Evolutionary conservation across 2,113 vertebrate genomes (phyloP), one percentile per base, ranked within the genome.

Genomic region (Barbus barbus): DNA sequence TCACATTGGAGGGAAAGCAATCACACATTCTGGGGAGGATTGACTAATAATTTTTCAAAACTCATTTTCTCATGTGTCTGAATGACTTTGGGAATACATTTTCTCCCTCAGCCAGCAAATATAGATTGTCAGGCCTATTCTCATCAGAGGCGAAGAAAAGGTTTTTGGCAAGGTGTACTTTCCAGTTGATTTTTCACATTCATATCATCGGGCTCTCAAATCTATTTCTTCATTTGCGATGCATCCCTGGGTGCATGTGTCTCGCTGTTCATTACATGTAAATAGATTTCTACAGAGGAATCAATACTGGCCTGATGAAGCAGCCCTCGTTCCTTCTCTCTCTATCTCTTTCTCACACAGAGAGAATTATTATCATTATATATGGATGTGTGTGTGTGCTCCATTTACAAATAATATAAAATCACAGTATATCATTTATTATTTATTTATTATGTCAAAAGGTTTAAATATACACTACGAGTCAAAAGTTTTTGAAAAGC

Each of bases 41-140:
- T 87, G 84, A 65, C 77, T 63, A 83, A 78, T 63, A 58, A 84
- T 83, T 82, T 91, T 73, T 67, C 61, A 28, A 31, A 56, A 78
- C 46, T 33, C 31, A 77, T 76, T 65, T 76, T 83, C 46, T 74
- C 0, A 4, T 46, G n/a, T 60, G 56, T 60, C 58, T 65, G 58
- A 75, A 63, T 48, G 72, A 75, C 31, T 36, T 63, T 65, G 82
- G 74, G 56, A 78, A 36, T 65, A 22, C 58, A 63, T 76, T 83
- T 65, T 83, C 58, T 53, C 56, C 24, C 58, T 20, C 41, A 36
- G 53, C 13, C 56, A 24, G 33, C 72, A 38, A 31, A 61, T 76
- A 56, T 60, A 74, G 60, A 65, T 51, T 67, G 53, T 60, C 79
- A 85, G 11, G 16, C 1, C 9, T 24, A 56, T 36, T 63, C 48